phyloP scores from a whole-genome alignment of 2,113 vertebrate species.

The Corythornis vintsioides region DNA sequence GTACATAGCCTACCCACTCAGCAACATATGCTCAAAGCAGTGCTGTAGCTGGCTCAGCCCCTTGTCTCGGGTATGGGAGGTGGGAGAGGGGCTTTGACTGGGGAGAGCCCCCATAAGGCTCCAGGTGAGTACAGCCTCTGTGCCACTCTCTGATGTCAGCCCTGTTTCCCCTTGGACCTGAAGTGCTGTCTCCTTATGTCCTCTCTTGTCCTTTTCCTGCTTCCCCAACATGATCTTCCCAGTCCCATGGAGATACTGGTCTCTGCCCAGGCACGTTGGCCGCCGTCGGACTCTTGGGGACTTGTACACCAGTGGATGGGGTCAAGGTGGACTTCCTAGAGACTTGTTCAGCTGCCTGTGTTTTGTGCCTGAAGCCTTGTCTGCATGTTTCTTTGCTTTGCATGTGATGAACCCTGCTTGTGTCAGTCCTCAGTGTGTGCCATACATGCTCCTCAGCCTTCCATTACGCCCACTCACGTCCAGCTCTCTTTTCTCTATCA shows the following conservation, averaged over 20 bases:
- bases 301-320: conserved; percentile 93
- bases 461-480: background rate
- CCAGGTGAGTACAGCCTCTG: background rate
- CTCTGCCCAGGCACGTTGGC: conserved; percentile 90
- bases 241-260: conserved; percentile 97
- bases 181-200: conserved; percentile 64
- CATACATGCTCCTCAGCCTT: background rate
- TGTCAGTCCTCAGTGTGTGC: background rate
- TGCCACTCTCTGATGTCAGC: background rate
- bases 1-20: background rate
- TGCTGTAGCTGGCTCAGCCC: background rate
- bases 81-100: background rate
- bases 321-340: conserved; percentile 88
- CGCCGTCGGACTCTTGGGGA: conserved; percentile 96
- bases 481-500: background rate
- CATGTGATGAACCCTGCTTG: conserved; percentile 49
- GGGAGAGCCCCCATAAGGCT: background rate
- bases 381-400: conserved; percentile 71
- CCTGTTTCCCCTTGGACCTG: background rate
- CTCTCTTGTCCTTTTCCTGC: conserved; percentile 83
- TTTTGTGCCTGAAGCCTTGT: conserved; percentile 44
- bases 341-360: conserved; percentile 52
- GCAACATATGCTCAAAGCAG: background rate
- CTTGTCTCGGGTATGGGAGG: background rate
- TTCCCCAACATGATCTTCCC: conserved; percentile 77